Percentiles rank a stretch among this genome's conserved stretches.
phyloP scores from a whole-genome alignment of 2,888 invertebrate species.

The Ptychoptera albimana region DNA sequence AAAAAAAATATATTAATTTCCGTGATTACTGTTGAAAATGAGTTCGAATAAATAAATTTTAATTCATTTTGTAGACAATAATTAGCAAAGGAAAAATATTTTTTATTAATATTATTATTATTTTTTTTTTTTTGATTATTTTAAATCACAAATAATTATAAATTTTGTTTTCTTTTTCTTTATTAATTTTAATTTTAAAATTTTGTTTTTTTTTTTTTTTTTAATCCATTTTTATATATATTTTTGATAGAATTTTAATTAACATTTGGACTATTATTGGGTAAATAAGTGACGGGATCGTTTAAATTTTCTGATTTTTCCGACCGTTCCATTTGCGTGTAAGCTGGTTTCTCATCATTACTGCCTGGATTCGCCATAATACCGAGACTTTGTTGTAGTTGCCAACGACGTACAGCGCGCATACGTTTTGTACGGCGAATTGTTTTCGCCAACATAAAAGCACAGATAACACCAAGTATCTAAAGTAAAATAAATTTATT shows the following conservation, averaged over 20 bases:
- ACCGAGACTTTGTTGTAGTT: constrained; percentile 32
- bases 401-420: constrained; percentile 52
- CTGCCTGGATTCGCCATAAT: constrained; percentile 22
- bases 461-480: constrained; percentile 76
- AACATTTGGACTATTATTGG: constrained; percentile 25
- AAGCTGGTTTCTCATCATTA: constrained; percentile 20
- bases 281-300: constrained; percentile 23
- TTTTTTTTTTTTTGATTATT: no score
- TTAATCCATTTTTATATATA: no score
- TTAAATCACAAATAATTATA: no score
- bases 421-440: constrained; percentile 64
- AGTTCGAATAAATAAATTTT: no score
- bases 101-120: no score
- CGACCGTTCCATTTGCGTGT: constrained; percentile 24
- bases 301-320: constrained; percentile 14
- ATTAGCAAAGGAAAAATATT: no score
- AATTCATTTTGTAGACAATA: no score
- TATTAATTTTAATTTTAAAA: no score
- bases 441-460: constrained; percentile 74
- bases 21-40: no score
- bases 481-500: constrained; percentile 27
- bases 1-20: no score
- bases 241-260: constrained; percentile 15
- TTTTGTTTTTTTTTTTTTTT: no score
- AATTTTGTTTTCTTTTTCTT: no score